Conservation (phyloP, 2,888 invertebrate genomes). For the Pristionchus entomophagus region DNA sequence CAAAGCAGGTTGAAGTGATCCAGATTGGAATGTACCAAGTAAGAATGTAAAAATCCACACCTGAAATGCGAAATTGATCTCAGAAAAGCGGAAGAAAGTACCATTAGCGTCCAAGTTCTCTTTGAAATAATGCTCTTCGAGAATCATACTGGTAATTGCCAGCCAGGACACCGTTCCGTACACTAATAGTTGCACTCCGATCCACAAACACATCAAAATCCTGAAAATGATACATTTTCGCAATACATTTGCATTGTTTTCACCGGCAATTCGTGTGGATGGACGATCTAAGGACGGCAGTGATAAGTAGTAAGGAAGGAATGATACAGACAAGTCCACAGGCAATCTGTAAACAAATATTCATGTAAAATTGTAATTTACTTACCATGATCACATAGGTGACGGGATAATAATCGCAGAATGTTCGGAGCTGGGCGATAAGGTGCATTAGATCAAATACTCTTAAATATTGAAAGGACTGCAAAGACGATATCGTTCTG, state of each 20-base stretch:
- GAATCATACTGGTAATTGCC: background rate
- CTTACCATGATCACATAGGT: background rate
- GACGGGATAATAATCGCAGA: background rate
- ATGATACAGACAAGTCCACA: background rate
- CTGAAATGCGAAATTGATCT: background rate
- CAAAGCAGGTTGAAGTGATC: background rate
- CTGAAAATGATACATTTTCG: background rate
- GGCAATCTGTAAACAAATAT: background rate
- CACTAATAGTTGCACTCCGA: background rate
- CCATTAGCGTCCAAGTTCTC: background rate
- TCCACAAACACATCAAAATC: background rate
- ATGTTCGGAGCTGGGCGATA: background rate
- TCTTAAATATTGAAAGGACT: background rate
- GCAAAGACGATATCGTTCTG: background rate
- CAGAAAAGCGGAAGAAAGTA: background rate
- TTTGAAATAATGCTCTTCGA: background rate
- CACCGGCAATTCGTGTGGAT: background rate
- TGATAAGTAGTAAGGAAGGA: background rate
- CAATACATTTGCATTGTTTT: background rate
- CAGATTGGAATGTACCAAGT: background rate
- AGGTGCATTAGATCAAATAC: background rate
- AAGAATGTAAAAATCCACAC: background rate
- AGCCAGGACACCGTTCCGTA: background rate
- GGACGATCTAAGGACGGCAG: background rate
- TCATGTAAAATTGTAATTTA: background rate